phyloP scores from a whole-genome alignment of 2,797 vertebrate species.

The Gymnopithys bicolor region DNA sequence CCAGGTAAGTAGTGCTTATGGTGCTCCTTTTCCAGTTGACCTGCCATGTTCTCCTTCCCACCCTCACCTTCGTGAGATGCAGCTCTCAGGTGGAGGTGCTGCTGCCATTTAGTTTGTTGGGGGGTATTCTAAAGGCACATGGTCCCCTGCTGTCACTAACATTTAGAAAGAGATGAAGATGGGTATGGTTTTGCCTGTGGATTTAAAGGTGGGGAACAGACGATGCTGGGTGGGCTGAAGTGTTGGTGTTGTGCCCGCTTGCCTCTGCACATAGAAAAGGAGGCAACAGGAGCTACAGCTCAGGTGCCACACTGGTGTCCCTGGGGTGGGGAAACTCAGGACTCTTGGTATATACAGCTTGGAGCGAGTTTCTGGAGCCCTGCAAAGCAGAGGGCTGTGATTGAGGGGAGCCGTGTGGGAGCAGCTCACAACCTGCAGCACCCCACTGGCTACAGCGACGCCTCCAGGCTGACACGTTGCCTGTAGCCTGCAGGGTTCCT shows the following conservation, averaged over 20 bases:
- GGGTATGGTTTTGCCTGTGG: background rate
- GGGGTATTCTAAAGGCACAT: background rate
- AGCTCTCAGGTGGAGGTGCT: background rate
- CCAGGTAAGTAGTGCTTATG: conserved; percentile 6
- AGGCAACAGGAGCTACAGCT: background rate
- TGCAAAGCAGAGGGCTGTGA: background rate
- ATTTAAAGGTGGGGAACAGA: background rate
- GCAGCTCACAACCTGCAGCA: background rate
- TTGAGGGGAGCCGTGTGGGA: accelerated
- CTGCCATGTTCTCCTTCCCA: background rate
- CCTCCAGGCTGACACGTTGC: background rate
- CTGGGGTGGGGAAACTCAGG: accelerated
- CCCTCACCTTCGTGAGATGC: background rate
- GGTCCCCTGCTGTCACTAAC: background rate
- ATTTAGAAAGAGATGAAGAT: background rate
- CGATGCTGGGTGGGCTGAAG: background rate
- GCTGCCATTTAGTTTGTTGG: background rate
- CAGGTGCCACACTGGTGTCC: background rate
- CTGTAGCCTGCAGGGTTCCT: background rate
- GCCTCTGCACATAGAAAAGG: background rate
- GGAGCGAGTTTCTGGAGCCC: background rate
- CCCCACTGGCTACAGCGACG: accelerated
- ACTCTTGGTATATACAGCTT: background rate
- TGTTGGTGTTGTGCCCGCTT: background rate
- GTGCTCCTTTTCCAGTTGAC: background rate